Percentiles rank a stretch among this genome's conserved stretches.
phyloP scores from a whole-genome alignment of 1,140 invertebrate genomes.

The Ylistrum balloti region DNA sequence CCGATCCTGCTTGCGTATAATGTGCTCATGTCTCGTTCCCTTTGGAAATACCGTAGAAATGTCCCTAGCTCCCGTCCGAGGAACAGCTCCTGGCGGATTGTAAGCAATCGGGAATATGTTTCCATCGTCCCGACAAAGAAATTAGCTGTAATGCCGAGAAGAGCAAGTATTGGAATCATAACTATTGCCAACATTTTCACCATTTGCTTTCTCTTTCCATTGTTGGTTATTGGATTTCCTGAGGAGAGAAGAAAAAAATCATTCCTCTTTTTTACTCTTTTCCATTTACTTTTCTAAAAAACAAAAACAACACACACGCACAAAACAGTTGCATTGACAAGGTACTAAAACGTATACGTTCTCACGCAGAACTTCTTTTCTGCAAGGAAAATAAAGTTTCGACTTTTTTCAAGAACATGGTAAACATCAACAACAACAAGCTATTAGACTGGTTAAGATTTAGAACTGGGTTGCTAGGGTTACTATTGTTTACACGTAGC shows the following conservation, averaged over 20 bases:
- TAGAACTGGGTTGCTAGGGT: too few relatives aligned
- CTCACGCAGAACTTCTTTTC: too few relatives aligned
- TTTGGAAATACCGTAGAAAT: constrained; percentile 65
- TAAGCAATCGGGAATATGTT: constrained; percentile 53
- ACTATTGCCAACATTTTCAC: constrained; percentile 65
- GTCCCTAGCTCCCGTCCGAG: constrained; percentile 63
- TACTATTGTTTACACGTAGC: too few relatives aligned
- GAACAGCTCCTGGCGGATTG: constrained; percentile 54
- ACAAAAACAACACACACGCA: too few relatives aligned
- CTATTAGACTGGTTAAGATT: too few relatives aligned
- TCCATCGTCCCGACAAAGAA: constrained; percentile 57
- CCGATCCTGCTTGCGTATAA: constrained; percentile 66
- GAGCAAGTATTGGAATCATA: constrained; percentile 61
- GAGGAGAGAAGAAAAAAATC: constrained; percentile 13
- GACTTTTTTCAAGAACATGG: too few relatives aligned
- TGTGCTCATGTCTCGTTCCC: constrained; percentile 69
- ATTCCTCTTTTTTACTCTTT: too few relatives aligned
- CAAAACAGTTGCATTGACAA: too few relatives aligned
- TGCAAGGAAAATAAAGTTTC: too few relatives aligned
- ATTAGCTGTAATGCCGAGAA: constrained; percentile 64
- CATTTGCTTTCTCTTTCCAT: constrained; percentile 65
- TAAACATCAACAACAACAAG: too few relatives aligned
- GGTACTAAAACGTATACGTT: too few relatives aligned
- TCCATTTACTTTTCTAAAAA: too few relatives aligned
- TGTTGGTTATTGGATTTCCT: constrained; percentile 64